Evolutionary conservation across 2,888 invertebrate genomes (phyloP).

Genomic region (Philonicus albiceps): DNA sequence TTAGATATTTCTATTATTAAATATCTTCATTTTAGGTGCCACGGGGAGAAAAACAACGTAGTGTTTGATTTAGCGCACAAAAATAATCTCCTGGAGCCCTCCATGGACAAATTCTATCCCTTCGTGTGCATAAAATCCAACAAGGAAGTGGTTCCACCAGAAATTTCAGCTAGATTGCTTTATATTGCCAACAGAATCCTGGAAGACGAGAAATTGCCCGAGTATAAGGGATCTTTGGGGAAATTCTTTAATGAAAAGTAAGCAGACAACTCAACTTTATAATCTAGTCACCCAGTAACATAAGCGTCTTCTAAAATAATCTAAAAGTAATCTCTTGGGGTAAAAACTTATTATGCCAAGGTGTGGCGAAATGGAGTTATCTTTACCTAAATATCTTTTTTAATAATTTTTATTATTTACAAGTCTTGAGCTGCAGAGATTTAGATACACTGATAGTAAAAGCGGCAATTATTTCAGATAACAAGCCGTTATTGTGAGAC

Average conservation of each 20-base stretch:
- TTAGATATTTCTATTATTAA: background rate
- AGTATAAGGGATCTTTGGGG: slow-evolving; percentile 58
- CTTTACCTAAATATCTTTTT: background rate
- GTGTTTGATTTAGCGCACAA: slow-evolving; percentile 67
- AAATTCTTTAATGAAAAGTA: slow-evolving; percentile 56
- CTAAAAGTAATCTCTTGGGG: no score
- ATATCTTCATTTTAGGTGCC: slow-evolving; percentile 64
- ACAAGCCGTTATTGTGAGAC: no score
- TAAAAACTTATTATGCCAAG: background rate
- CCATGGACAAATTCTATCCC: slow-evolving; percentile 55
- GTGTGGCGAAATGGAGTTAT: background rate
- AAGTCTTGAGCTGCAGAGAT: background rate
- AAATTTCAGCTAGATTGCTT: slow-evolving; percentile 57
- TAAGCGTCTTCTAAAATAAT: background rate
- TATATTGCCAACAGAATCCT: slow-evolving; percentile 60
- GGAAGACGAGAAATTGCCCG: slow-evolving; percentile 56
- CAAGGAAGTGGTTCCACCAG: slow-evolving; percentile 58
- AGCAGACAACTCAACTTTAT: background rate
- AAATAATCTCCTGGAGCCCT: slow-evolving; percentile 54
- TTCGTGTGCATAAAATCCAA: slow-evolving; percentile 59
- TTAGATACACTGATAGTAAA: background rate
- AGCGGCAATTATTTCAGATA: no score
- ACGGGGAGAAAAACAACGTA: slow-evolving; percentile 72
- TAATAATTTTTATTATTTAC: background rate
- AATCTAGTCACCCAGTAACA: background rate